Conservation (phyloP, 1,140 invertebrate species). For the Drosophila simulans region DNA sequence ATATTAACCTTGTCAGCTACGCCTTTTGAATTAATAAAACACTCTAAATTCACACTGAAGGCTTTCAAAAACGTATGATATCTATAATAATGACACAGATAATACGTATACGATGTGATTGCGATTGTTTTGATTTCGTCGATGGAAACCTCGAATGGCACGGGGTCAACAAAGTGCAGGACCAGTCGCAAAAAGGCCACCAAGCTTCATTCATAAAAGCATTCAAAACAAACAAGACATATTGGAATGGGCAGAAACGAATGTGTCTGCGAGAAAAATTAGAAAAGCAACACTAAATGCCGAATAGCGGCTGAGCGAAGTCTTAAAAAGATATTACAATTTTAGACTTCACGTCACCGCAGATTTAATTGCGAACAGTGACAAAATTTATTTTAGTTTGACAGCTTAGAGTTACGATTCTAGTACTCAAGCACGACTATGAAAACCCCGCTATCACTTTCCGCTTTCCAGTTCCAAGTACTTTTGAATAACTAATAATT, state of each 20-base stretch:
- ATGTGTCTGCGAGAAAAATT: background rate
- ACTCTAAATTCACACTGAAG: background rate
- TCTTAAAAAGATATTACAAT: slow-evolving; percentile 3
- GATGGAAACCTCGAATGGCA: slow-evolving; percentile 8
- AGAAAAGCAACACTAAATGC: background rate
- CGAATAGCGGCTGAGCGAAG: background rate
- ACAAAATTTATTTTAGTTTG: slow-evolving; percentile 9
- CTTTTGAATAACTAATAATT: slow-evolving; percentile 7
- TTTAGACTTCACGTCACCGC: slow-evolving; percentile 10
- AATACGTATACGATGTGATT: slow-evolving; percentile 9
- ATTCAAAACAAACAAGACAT: slow-evolving; percentile 2
- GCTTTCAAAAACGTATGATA: background rate
- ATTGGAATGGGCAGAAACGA: slow-evolving; percentile 9
- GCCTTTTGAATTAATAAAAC: background rate
- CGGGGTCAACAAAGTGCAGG: slow-evolving; percentile 17
- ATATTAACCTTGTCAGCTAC: background rate
- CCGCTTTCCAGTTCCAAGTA: background rate
- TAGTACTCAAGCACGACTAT: slow-evolving; percentile 9
- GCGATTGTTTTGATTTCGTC: slow-evolving; percentile 8
- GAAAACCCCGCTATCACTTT: background rate
- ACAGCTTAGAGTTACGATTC: slow-evolving; percentile 11
- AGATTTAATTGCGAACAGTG: slow-evolving; percentile 19
- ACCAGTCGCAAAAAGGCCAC: slow-evolving; percentile 7
- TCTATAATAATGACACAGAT: slow-evolving; percentile 17
- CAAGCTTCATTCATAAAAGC: slow-evolving; percentile 40